phyloP scores from a whole-genome alignment of 2,797 vertebrate species.

The Dallia pectoralis region DNA sequence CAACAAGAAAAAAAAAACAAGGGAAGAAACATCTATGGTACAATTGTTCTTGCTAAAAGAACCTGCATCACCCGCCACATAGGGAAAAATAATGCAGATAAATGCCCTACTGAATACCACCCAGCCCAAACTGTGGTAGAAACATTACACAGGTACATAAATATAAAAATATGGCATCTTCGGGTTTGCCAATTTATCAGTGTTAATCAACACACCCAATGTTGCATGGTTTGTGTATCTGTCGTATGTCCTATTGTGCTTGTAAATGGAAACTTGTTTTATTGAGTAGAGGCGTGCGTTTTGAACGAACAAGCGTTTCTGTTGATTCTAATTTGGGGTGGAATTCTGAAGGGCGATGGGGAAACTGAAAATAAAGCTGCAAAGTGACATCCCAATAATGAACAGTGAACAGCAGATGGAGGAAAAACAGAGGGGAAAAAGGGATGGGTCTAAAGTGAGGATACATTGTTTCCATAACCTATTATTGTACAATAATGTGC shows the following conservation, averaged over 20 bases:
- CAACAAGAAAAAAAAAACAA: constrained; percentile 33
- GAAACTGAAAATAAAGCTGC: constrained; percentile 46
- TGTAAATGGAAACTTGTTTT: constrained; percentile 62
- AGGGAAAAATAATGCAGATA: constrained; percentile 53
- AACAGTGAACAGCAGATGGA: constrained; percentile 62
- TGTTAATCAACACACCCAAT: constrained; percentile 44
- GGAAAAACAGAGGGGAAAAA: constrained; percentile 30
- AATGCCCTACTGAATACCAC: constrained; percentile 65
- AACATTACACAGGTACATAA: constrained; percentile 75
- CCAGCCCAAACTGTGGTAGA: constrained; percentile 73
- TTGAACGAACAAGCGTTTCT: constrained; percentile 60
- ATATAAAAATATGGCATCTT: constrained; percentile 72
- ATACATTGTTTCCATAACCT: constrained; percentile 65
- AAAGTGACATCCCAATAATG: constrained; percentile 62
- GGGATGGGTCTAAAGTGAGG: constrained; percentile 50
- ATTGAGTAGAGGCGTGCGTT: constrained; percentile 60
- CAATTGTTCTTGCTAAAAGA: constrained; percentile 75
- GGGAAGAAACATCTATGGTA: constrained; percentile 57
- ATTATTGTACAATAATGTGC: constrained; percentile 68
- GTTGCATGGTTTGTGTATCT: constrained; percentile 43
- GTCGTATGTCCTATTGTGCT: constrained; percentile 73
- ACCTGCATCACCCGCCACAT: constrained; percentile 50
- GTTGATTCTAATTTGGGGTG: constrained; percentile 50
- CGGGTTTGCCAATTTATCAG: constrained; percentile 58
- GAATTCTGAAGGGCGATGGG: constrained; percentile 29